A percentile compares a stretch with the other conserved stretches of the same genome.
Conservation (phyloP, 2,888 invertebrate genomes). For the Limnephilus lunatus region DNA sequence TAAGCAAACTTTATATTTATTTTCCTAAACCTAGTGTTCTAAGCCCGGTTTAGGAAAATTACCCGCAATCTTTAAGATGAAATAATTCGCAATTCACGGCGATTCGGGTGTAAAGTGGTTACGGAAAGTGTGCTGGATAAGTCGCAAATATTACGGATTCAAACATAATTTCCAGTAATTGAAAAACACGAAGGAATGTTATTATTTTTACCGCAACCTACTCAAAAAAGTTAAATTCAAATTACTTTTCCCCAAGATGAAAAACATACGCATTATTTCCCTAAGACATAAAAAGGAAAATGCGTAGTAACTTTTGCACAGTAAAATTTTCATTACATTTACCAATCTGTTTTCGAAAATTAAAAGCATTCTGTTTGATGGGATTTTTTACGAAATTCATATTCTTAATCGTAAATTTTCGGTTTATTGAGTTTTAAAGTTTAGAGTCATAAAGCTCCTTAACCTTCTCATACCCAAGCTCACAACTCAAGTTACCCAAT, state of each 20-base stretch:
- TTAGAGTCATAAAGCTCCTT: background rate
- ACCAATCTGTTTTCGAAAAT: slow-evolving; percentile 33
- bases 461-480: background rate
- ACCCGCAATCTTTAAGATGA: background rate
- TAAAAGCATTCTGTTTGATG: slow-evolving; percentile 31
- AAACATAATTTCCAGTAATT: background rate
- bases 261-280: background rate
- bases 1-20: too few relatives aligned
- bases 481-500: background rate
- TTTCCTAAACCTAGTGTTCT: too few relatives aligned
- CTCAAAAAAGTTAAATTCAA: background rate
- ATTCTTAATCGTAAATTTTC: slow-evolving; percentile 20
- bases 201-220: slow-evolving; percentile 2
- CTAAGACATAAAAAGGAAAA: background rate
- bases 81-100: background rate
- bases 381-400: slow-evolving; percentile 22
- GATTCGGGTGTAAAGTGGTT: background rate
- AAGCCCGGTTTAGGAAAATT: too few relatives aligned
- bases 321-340: slow-evolving; percentile 32
- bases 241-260: background rate
- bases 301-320: background rate
- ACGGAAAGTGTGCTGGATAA: background rate
- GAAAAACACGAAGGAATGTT: background rate
- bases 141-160: background rate
- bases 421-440: slow-evolving; percentile 1